A percentile compares a stretch with the other conserved stretches of the same genome.
Conservation (phyloP, 2,888 invertebrate genomes). For the Saturnia japonica region DNA sequence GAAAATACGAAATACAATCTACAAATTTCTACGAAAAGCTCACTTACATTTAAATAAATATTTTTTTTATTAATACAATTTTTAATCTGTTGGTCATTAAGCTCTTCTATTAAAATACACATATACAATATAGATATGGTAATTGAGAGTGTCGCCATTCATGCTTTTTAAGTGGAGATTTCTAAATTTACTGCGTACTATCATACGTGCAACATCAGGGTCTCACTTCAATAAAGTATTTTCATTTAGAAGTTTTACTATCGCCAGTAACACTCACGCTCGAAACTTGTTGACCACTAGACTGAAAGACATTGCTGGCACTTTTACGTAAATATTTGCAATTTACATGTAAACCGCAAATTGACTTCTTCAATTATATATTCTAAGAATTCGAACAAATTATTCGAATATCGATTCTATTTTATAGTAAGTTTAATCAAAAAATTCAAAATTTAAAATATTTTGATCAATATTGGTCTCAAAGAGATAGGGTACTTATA, state of each 20-base stretch:
- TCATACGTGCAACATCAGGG: neutral
- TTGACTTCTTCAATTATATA: neutral
- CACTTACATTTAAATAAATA: too few species aligned
- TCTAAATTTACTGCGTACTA: neutral
- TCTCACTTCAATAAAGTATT: neutral
- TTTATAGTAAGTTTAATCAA: too few species aligned
- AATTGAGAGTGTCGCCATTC: neutral
- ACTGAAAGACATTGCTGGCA: neutral
- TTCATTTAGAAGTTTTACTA: conserved; percentile 1
- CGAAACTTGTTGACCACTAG: neutral
- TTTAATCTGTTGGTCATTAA: too few species aligned
- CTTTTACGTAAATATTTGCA: neutral
- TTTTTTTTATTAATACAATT: too few species aligned
- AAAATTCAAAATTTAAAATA: too few species aligned
- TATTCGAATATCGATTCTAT: too few species aligned
- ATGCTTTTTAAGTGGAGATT: neutral
- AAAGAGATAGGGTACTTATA: too few species aligned
- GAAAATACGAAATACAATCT: too few species aligned
- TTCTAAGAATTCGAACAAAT: neutral
- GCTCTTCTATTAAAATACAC: too few species aligned
- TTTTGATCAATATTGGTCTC: too few species aligned
- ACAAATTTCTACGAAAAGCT: too few species aligned
- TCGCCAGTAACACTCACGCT: neutral
- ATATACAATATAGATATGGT: too few species aligned
- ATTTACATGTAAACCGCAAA: neutral